Base-by-base conservation (phyloP, 2,888 invertebrate species). In the Operophtera brumata region DNA sequence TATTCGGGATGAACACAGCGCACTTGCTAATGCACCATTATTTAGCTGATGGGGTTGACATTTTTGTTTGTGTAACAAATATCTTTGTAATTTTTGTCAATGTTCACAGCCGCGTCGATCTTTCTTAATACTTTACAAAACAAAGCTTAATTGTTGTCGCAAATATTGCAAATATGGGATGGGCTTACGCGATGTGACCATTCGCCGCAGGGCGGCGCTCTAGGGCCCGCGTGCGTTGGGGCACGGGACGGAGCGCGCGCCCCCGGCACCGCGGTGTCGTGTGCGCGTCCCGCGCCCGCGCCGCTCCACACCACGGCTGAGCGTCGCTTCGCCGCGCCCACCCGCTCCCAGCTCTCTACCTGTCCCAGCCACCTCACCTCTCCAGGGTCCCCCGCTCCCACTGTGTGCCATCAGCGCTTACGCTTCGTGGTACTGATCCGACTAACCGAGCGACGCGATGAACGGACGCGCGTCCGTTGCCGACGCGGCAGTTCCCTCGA, bases 141-240 rank as follows among this genome's bases (percentile, higher is more conserved):
- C 88, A 86, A 87, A 89, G 90, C 90, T 90, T 90, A 90, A 90
- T 90, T 90, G 90, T 90, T 90, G 90, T 90, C 88, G 90, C 83
- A 83, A 88, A 78, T 55, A 59, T 84, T 84, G 86, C 81, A 86
- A 89, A 82, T 66, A 91, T 92, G 93, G 93, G 93, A 93, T 93
- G 93, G 93, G 93, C 92, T 92, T 92, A 92, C 92, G 93, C 93
- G 92, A 93, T 92, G 92, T 92, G 92, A 92, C 92, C 93, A 93
- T 90, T 90, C 92, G 92, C 92, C 91, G 92, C 92, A 82, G 71
- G 77, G 81, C 78, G 77, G 73, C 79, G 84, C 82, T 73, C 65
- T 54, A 73, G 1, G 65, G 81, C 77, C 80, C 67, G 78, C 80
- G 87, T 86, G 86, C 82, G 84, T 73, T 78, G 78, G 65, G 81